Percentiles rank a stretch among this genome's conserved stretches.
phyloP scores from a whole-genome alignment of 2,113 vertebrate species.

The Menidia beryllina region DNA sequence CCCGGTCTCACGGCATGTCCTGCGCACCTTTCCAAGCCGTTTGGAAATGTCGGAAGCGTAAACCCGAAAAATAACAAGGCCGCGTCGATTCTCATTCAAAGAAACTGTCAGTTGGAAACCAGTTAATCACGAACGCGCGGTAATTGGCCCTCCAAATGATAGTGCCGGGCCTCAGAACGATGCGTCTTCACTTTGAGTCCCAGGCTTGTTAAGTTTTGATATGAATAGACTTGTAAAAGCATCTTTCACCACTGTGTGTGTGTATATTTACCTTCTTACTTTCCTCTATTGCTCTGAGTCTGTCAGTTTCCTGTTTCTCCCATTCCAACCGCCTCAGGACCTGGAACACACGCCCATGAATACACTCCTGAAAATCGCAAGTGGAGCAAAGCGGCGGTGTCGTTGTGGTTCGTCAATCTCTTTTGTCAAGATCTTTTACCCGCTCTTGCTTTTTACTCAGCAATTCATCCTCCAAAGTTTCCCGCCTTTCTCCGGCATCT shows the following conservation, averaged over 20 bases:
- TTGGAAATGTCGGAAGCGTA: no score
- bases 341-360: conserved; percentile 46
- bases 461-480: conserved; percentile 21
- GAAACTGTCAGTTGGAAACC: background rate
- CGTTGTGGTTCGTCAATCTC: background rate
- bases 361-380: background rate
- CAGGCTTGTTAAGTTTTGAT: conserved; percentile 2
- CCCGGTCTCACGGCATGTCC: conserved; percentile 1
- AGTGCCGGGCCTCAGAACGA: background rate
- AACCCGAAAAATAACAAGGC: no score
- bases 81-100: background rate
- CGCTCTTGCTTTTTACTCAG: conserved; percentile 53
- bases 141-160: no score
- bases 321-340: conserved; percentile 51
- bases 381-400: no score
- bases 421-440: conserved; percentile 53
- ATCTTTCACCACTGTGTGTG: background rate
- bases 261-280: conserved; percentile 65
- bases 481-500: conserved; percentile 7
- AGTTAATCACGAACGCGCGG: no score
- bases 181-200: conserved; percentile 7
- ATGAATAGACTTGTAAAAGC: conserved; percentile 26
- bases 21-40: background rate
- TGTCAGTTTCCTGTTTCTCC: conserved; percentile 67
- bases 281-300: conserved; percentile 68